Conservation (phyloP, 2,113 vertebrate genomes). For the Apteryx mantelli region DNA sequence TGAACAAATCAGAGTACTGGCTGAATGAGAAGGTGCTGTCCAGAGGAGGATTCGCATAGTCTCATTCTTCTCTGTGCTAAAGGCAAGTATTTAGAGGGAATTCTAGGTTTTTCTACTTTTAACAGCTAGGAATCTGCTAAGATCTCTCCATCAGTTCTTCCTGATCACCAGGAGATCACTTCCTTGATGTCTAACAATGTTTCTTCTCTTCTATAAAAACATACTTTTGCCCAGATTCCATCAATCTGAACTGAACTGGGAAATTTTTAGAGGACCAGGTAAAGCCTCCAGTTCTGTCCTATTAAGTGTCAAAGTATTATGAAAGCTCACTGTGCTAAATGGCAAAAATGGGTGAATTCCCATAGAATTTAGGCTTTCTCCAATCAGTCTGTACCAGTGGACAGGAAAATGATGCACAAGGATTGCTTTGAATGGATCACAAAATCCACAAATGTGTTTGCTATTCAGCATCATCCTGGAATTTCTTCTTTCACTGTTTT, state of each 20-base stretch:
- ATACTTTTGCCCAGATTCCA: not conserved
- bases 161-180: not conserved
- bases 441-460: not conserved
- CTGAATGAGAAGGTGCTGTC: not conserved
- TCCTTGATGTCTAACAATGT: not conserved
- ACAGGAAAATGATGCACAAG: not conserved
- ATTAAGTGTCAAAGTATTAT: not conserved
- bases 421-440: not conserved
- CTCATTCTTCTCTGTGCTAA: not conserved
- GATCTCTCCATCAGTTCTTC: not conserved
- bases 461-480: not conserved
- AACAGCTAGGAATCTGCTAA: not conserved
- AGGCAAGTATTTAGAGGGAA: not conserved
- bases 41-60: not conserved
- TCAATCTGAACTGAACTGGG: not conserved
- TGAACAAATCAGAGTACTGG: not conserved
- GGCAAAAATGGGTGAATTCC: not conserved
- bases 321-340: not conserved
- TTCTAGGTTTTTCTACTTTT: not conserved
- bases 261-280: not conserved
- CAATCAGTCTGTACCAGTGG: not conserved
- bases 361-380: not conserved
- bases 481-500: not conserved
- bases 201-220: not conserved
- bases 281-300: not conserved